Base-by-base conservation (phyloP, 2,113 vertebrate species). In the Hydrochoerus hydrochaeris region DNA sequence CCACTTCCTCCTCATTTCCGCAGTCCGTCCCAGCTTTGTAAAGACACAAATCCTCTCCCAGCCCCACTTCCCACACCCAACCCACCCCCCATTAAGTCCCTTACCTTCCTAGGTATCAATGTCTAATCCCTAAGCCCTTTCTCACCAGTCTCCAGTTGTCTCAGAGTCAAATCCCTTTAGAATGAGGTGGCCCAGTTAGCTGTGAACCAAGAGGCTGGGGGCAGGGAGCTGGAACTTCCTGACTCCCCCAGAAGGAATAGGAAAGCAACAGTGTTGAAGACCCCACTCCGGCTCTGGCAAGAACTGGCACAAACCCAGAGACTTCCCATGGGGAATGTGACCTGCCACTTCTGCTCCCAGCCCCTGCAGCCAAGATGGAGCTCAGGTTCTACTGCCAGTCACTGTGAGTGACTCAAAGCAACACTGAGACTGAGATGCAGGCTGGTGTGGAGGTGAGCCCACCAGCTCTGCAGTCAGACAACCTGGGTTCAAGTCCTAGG, bases 71-170 rank as follows among this genome's bases (percentile, higher is more conserved):
- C 71, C 81, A 92, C 82, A 95, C 63, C 83, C 0, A 0, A 90
- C n/a, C n/a, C n/a, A 22, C 46, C 62, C 93, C 65, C 26, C 71
- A 84, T 95, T 97, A 97, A 96, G 83, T 95, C 75, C 90, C 63
- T 92, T 65, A 24, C 60, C 96, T 95, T 81, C 88, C 96, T 1
- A 17, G 75, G 60, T 93, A 95, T 96, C 95, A 38, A 24, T 80
- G 78, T 89, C 93, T 96, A 97, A 97, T 97, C 97, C 92, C 83
- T 98, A 97, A 97, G 82, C 89, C 46, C 84, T 97, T 98, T 98
- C 98, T 95, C 96, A 98, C 97, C 93, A 11, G 95, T 96, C 96
- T 97, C 96, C 67, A 62, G 92, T 97, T 95, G 67, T 95, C 97
- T 90, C 78, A 0, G 20, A 95, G 65, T 89, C 95, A 96, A 98